Base-by-base conservation (phyloP, 2,797 vertebrate genomes). In the Phyllotis vaccarum region DNA sequence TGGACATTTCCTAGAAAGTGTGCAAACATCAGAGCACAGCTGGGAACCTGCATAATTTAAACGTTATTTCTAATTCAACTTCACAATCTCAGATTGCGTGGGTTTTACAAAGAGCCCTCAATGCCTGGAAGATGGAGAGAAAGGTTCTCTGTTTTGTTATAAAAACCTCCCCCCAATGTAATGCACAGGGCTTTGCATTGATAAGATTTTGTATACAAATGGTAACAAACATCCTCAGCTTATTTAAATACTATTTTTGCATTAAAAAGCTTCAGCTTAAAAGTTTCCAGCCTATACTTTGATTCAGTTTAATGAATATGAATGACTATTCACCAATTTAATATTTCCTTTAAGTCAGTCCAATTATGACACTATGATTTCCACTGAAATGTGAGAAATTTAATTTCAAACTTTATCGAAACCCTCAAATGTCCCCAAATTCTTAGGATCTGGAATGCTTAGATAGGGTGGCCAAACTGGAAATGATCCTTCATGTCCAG, bases 1-100 rank as follows among this genome's bases (percentile, higher is more conserved):
- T 96, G 97, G 92, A 94, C 96, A 94, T 94, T 97, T 97, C 96
- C 97, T 96, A 96, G 96, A 97, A 97, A 98, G 97, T 97, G 89
- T 97, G 92, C 97, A 97, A 97, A 97, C 97, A 96, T 90, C 96
- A 90, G 66, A 79, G 89, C 96, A 82, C 97, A 95, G 96, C 94
- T 91, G 95, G 95, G 89, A 96, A 89, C 94, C 96, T 93, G 95
- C 96, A 96, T 97, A 97, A 96, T 97, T 97, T 96, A 96, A 94
- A 93, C 94, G 93, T 95, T 94, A 95, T 92, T 90, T 96, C 95
- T 96, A 96, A 97, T 98, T 97, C 95, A 94, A 93, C 94, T 90
- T 95, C 89, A 87, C 89, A 92, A n/a, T 94, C 96, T 88, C 72
- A 64, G 76, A 93, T 91, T 95, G 92, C 86, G 89, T 96, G 89